Percentiles rank a stretch among this genome's conserved stretches.
Evolutionary conservation across 2,888 invertebrate species (phyloP).

Genomic region (Cylindroiulus punctatus): DNA sequence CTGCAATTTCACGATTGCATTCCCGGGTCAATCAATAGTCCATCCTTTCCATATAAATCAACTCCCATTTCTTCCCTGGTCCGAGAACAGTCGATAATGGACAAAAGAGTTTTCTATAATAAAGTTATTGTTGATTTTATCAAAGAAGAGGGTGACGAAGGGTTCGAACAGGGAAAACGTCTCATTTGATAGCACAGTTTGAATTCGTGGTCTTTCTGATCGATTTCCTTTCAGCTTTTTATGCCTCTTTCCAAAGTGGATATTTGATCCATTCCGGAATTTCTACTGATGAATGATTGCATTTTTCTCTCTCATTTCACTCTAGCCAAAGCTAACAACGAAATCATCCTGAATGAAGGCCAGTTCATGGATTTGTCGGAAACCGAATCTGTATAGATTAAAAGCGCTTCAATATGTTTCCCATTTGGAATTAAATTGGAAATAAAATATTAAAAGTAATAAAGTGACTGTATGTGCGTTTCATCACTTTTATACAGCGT

Average conservation of each 20-base stretch:
- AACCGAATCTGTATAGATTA: not conserved
- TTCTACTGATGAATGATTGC: constrained; percentile 13
- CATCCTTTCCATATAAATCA: not conserved
- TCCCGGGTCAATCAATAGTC: constrained; percentile 29
- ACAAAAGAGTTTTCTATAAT: constrained; percentile 10
- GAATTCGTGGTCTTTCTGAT: constrained; percentile 12
- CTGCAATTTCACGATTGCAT: not conserved
- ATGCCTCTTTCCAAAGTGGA: constrained; percentile 34
- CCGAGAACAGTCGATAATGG: not conserved
- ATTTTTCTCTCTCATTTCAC: not conserved
- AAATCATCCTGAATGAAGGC: constrained; percentile 61
- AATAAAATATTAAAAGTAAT: not conserved
- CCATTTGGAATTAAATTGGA: not conserved
- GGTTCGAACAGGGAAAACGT: constrained; percentile 5
- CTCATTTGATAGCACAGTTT: not conserved
- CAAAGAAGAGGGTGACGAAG: constrained; percentile 13
- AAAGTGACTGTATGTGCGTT: not conserved
- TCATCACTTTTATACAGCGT: not conserved
- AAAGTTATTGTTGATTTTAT: constrained; percentile 34
- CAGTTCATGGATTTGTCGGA: constrained; percentile 59
- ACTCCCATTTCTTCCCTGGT: not conserved
- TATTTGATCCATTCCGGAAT: constrained; percentile 21
- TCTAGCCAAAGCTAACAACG: constrained; percentile 61
- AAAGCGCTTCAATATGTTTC: not conserved
- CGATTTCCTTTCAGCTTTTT: constrained; percentile 27